Conservation (phyloP, 1,140 invertebrate species). For the Anastrepha obliqua region DNA sequence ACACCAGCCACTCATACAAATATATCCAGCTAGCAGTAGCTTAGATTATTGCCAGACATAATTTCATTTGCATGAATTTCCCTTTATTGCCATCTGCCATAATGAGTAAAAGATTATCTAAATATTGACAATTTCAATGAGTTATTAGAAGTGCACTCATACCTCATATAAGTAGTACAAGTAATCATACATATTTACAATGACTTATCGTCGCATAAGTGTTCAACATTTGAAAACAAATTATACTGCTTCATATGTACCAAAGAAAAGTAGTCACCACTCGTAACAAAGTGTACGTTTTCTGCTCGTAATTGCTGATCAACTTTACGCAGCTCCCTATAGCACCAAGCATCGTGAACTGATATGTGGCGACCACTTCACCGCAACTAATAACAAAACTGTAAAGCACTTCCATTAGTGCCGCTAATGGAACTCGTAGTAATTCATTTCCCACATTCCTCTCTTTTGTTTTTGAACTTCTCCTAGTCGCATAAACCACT, state of each 20-base stretch:
- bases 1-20: neutral
- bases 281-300: neutral
- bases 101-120: neutral
- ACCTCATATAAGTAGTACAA: neutral
- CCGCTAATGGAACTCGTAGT: slow-evolving; percentile 41
- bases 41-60: neutral
- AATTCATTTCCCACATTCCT: slow-evolving; percentile 33
- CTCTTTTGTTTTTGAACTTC: neutral
- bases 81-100: neutral
- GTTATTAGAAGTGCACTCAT: neutral
- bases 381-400: slow-evolving; percentile 36
- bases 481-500: neutral
- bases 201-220: neutral
- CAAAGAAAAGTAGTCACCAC: neutral
- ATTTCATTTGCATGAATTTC: slow-evolving; percentile 12
- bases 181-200: neutral
- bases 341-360: too few relatives aligned
- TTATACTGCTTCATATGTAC: neutral
- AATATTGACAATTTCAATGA: slow-evolving; percentile 37
- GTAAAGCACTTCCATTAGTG: slow-evolving; percentile 49
- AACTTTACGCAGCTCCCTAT: neutral
- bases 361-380: neutral
- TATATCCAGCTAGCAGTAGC: too few relatives aligned
- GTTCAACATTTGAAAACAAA: slow-evolving; percentile 1
- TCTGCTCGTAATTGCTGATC: slow-evolving; percentile 11